Evolutionary conservation across 2,113 vertebrate species (phyloP).

Genomic region (Bos indicus): DNA sequence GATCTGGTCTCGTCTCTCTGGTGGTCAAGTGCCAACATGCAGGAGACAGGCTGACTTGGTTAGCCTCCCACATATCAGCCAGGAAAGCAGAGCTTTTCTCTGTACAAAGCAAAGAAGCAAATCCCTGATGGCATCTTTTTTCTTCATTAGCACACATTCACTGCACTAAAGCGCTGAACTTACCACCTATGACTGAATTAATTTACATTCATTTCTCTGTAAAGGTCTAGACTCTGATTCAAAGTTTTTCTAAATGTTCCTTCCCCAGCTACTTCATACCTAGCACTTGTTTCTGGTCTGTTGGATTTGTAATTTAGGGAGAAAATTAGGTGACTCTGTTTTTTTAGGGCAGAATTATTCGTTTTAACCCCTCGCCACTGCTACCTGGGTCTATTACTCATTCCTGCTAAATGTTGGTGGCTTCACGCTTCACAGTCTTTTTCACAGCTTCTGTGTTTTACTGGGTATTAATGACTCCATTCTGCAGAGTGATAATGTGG

Average conservation of each 20-base stretch:
- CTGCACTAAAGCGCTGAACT: neutral
- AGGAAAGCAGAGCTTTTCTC: neutral
- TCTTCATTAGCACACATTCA: neutral
- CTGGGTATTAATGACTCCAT: slow-evolving; percentile 43
- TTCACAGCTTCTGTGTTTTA: slow-evolving; percentile 52
- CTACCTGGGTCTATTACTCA: neutral
- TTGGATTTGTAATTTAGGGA: slow-evolving; percentile 20
- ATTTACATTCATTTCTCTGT: slow-evolving; percentile 5
- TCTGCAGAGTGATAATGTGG: slow-evolving; percentile 56
- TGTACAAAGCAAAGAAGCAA: neutral
- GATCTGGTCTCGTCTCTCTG: neutral
- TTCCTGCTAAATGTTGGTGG: neutral
- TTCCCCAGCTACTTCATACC: neutral
- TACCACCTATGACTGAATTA: neutral
- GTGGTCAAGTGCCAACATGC: neutral
- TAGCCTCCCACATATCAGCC: neutral
- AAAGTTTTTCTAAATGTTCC: neutral
- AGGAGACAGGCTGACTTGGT: neutral
- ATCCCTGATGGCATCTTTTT: neutral
- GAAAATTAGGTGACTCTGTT: neutral
- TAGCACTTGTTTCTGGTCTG: neutral
- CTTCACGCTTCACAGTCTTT: neutral
- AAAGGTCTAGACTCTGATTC: neutral
- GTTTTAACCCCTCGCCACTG: fast-evolving
- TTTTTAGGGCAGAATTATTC: slow-evolving; percentile 27